Evolutionary conservation across 2,888 invertebrate species (phyloP), one percentile per base, ranked within the genome.

Genomic region (Strigamia transsilvanica): DNA sequence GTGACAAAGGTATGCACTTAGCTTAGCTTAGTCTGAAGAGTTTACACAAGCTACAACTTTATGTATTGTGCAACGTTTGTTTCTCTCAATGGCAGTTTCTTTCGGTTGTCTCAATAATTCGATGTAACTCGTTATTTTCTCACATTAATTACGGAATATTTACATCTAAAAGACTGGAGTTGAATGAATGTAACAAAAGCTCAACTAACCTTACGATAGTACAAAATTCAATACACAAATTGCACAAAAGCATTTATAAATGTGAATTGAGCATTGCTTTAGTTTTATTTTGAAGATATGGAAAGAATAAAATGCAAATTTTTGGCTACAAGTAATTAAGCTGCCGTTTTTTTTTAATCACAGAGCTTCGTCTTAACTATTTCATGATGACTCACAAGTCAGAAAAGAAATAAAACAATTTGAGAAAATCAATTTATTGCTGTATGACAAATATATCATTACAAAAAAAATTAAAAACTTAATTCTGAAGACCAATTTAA

Each of bases 371-470:
- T 51, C 51, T n/a, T 6, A n/a, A n/a, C n/a, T 15, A 51, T 15
- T 6, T 3, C n/a, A 15, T n/a, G 15, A 15, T 18, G 18, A 51
- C 15, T 18, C 2, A 18, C 15, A 10, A 51, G n/a, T n/a, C n/a
- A n/a, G 51, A 51, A 51, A 51, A 18, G 18, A 27, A 66, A 66
- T 27, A 23, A 27, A 66, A 66, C 10, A 10, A 13, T 66, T 66
- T 66, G 27, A 66, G 66, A 66, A 66, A 66, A 66, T 66, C 66
- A 66, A 66, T 66, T 66, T 66, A 66, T 66, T 66, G 66, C 66
- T 66, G 61, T 32, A 66, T 27, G 66, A 27, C 66, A 66, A 66
- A 66, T 66, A 66, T 66, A 51, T 66, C 12, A 66, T 66, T 66
- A 66, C 66, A 66, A 66, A 66, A 66, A 66, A 66, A 66, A 61